Base-by-base conservation (phyloP, 2,888 invertebrate species). In the Criorhina ranunculi region DNA sequence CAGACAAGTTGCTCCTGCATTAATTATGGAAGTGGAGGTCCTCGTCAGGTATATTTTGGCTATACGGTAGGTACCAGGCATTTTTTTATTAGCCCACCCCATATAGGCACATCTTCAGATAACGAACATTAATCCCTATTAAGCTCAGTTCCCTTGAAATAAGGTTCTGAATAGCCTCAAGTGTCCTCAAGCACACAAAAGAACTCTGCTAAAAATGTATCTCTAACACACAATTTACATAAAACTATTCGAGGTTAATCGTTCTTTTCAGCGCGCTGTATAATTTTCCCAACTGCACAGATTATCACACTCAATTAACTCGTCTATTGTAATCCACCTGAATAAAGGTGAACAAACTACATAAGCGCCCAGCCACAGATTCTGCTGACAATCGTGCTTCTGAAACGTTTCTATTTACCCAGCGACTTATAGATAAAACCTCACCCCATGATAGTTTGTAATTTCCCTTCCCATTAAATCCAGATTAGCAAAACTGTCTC, bases 231-330 rank as follows among this genome's bases (percentile, higher is more conserved):
- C 15, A 40, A 53, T 66, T 15, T 40, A 5, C 51, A 66, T 53
- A 40, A 12, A 40, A 12, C 53, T 15, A 3, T 40, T 42, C 40
- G 15, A 42, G 40, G 9, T 60, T 77, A 53, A 44, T 19, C 15
- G 17, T 12, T 15, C 53, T 42, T 1, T 31, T 31, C 44, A 49
- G 9, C 40, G 8, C 44, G 15, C 5, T n/a, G 15, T 51, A 17
- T 42, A 49, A 42, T 77, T 77, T 55, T 33, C 46, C 11, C 53
- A 29, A 57, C 49, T 35, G 55, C 67, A 67, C 17, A 44, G 67
- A 78, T 73, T 83, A 78, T 75, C 64, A 73, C 51, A 77, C 72
- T 83, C 78, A 83, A 83, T 83, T 78, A 83, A 83, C 67, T 67
- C 42, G 5, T 44, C 72, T 37, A 51, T 73, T 67, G 60, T 73